Percentiles rank a stretch among this genome's conserved stretches.
These are phyloP conservation scores for Haemorhous mexicanus DNA, from an alignment of 2,113 vertebrate genomes.

Conservation along the genomic window DNA sequence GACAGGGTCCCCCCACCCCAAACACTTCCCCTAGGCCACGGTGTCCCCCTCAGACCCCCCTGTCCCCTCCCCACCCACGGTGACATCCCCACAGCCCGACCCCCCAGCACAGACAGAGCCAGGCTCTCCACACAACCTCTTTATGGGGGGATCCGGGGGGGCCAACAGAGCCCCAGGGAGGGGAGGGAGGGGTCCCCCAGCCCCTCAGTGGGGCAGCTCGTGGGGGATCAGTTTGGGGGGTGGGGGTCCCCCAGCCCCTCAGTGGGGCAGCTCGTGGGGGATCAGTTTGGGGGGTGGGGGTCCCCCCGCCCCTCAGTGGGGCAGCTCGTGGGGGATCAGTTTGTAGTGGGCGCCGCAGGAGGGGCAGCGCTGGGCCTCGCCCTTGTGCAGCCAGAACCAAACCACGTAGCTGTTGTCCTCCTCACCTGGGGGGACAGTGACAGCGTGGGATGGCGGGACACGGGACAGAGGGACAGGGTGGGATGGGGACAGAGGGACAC, in stretches of 20 bases:
- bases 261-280: constrained; percentile 62
- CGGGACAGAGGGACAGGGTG: no score
- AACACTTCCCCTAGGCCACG: background rate
- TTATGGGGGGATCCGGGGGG: background rate
- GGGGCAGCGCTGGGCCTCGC: constrained; percentile 84
- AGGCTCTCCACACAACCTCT: background rate
- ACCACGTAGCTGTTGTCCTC: constrained; percentile 85
- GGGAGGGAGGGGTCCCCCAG: rapidly evolving
- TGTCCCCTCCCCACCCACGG: rapidly evolving
- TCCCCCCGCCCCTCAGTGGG: background rate
- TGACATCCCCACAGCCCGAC: background rate
- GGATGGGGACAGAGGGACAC: no score
- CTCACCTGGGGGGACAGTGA: constrained; percentile 76
- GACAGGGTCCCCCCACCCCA: background rate
- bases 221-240: constrained; percentile 77
- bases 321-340: constrained; percentile 76
- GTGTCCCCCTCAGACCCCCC: background rate
- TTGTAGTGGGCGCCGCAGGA: constrained; percentile 86
- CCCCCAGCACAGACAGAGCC: background rate
- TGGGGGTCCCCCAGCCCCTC: no score
- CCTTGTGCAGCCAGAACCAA: constrained; percentile 90
- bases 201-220: constrained; percentile 51
- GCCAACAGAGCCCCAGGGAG: background rate
- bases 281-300: constrained; percentile 72
- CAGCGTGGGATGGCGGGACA: background rate